Percentiles rank a stretch among this genome's conserved stretches.
phyloP scores from a whole-genome alignment of 2,888 invertebrate species.

The Alviniconcha strummeri region DNA sequence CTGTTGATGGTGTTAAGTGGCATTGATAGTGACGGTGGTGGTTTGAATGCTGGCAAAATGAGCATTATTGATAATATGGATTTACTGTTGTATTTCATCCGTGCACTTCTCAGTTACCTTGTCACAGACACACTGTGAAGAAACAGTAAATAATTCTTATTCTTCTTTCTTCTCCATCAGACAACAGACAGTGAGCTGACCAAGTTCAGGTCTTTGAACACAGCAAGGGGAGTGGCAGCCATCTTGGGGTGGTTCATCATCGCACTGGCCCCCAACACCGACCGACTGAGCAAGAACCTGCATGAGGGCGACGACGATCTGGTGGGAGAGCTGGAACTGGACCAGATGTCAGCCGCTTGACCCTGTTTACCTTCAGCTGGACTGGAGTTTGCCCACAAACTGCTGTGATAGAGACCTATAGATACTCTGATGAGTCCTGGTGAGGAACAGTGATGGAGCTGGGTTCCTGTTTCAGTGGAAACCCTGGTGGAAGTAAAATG shows the following conservation, averaged over 20 bases:
- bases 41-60: no score
- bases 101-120: no score
- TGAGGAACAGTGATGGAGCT: not conserved
- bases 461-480: not conserved
- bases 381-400: not conserved
- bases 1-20: no score
- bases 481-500: not conserved
- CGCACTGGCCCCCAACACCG: slow-evolving; percentile 60
- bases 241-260: slow-evolving; percentile 69
- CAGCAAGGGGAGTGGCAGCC: slow-evolving; percentile 62
- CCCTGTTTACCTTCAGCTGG: not conserved
- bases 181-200: slow-evolving; percentile 41
- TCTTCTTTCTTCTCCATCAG: not conserved
- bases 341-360: slow-evolving; percentile 40
- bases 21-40: no score
- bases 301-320: slow-evolving; percentile 61
- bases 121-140: no score
- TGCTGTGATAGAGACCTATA: not conserved
- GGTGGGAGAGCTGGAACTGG: slow-evolving; percentile 53
- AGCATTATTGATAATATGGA: no score
- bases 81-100: no score
- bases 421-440: not conserved
- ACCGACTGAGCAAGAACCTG: slow-evolving; percentile 67
- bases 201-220: slow-evolving; percentile 65
- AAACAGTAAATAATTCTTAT: no score